These are phyloP conservation scores for Pelvicachromis taeniatus DNA, from an alignment of 2,113 vertebrate genomes.

Conservation along the genomic window DNA sequence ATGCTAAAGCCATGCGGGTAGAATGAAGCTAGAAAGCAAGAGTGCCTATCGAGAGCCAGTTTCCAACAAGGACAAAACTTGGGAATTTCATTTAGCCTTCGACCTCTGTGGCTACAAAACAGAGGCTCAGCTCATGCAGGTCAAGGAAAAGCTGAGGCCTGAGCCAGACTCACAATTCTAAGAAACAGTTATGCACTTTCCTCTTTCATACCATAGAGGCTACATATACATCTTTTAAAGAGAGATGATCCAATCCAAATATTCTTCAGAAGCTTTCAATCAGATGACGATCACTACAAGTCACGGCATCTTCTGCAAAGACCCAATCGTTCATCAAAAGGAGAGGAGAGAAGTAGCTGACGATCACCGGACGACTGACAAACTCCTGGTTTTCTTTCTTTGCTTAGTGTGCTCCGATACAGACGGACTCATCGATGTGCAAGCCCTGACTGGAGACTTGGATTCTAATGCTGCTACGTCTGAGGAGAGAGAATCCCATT, in stretches of 20 bases:
- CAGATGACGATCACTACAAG: not conserved
- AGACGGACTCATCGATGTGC: conserved; percentile 19
- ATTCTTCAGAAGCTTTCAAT: not conserved
- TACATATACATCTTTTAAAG: not conserved
- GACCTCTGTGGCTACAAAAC: conserved; percentile 6
- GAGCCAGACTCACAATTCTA: not conserved
- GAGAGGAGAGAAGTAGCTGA: not conserved
- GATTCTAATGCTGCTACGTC: conserved; percentile 43
- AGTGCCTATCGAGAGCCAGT: conserved; percentile 47
- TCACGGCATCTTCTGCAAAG: not conserved
- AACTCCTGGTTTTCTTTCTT: not conserved
- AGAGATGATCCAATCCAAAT: conserved; percentile 5
- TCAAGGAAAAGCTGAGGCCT: not conserved
- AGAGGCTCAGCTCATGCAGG: not conserved
- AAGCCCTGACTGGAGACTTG: conserved; percentile 31
- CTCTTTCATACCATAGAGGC: not conserved
- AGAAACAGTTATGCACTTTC: conserved; percentile 37
- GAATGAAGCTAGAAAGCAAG: conserved; percentile 31
- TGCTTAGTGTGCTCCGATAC: conserved; percentile 1
- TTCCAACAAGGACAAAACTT: conserved; percentile 3
- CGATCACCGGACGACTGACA: not conserved
- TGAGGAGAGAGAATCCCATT: not conserved
- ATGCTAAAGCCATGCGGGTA: conserved; percentile 54
- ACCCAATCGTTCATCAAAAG: not conserved
- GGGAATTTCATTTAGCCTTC: not conserved